Evolutionary conservation across 2,797 vertebrate species (phyloP).

Genomic region (Threskiornis aethiopicus): DNA sequence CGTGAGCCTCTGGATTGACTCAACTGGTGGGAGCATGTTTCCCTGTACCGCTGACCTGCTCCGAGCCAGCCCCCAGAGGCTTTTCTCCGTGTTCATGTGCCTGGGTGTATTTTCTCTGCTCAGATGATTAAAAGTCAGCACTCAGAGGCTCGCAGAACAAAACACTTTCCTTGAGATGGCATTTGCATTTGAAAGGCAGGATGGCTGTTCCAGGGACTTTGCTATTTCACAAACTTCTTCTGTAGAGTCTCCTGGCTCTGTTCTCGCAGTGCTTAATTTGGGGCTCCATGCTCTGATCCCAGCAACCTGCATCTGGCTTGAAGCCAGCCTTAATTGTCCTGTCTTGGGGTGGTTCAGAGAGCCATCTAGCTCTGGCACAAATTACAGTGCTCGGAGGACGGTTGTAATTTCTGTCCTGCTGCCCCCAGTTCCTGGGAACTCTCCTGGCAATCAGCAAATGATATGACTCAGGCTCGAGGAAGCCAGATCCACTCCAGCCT

Average conservation of each 20-base stretch:
- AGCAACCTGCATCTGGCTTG: background rate
- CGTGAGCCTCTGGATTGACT: background rate
- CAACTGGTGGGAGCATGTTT: background rate
- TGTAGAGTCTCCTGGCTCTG: background rate
- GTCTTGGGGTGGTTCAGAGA: background rate
- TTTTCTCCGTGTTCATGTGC: background rate
- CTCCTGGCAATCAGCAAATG: constrained; percentile 31
- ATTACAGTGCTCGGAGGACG: background rate
- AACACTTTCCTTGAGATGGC: background rate
- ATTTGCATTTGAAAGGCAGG: constrained; percentile 57
- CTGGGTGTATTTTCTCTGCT: background rate
- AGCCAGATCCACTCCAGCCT: constrained; percentile 34
- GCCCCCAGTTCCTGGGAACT: constrained; percentile 38
- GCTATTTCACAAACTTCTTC: background rate
- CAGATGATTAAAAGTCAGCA: background rate
- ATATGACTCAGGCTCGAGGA: constrained; percentile 3
- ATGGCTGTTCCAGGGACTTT: background rate
- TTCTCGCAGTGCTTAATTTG: background rate
- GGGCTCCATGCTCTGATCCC: background rate
- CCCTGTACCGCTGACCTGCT: background rate
- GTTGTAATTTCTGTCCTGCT: constrained; percentile 32
- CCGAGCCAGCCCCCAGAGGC: background rate
- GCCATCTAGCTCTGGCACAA: background rate
- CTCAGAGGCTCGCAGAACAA: background rate
- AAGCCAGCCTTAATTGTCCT: constrained; percentile 16